Evolutionary conservation across 2,888 invertebrate species (phyloP), one percentile per base, ranked within the genome.

Genomic region (Spatulosminthurus flaviceps): DNA sequence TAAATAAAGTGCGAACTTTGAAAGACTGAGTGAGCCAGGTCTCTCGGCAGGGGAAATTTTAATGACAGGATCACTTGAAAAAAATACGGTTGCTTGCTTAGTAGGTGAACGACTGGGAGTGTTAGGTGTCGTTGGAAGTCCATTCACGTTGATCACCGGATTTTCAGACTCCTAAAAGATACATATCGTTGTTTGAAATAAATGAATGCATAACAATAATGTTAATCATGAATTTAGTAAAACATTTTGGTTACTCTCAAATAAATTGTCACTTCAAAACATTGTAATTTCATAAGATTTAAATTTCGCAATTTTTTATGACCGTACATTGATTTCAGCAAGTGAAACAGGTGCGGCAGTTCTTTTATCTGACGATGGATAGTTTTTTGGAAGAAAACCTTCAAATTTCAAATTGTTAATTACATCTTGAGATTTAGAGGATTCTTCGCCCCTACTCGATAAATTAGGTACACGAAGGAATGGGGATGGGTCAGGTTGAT

Each of bases 91-190:
- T n/a, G n/a, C n/a, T n/a, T n/a, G n/a, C n/a, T 51, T 51, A 19
- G 16, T 2, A 51, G 5, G 5, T 9, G n/a, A 4, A 5, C 51
- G 16, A n/a, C n/a, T 51, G 51, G 19, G 51, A 19, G 5, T 19
- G 51, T 51, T 51, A 51, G n/a, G 51, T 19, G 51, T n/a, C 1
- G 16, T 5, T 51, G 5, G n/a, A 2, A 19, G 34, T 34, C 34
- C 51, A n/a, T n/a, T 51, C 5, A 51, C 16, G 2, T 51, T 4
- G 4, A 51, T 51, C 16, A 11, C 2, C 5, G 51, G 51, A 16
- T 51, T 51, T 19, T 51, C 51, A 51, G 51, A 51, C n/a, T 51
- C 51, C 51, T 51, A 19, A 51, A 51, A 51, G n/a, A n/a, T n/a
- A n/a, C n/a, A n/a, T n/a, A n/a, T n/a, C n/a, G n/a, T n/a, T n/a